These are phyloP conservation scores for Drosophila falleni DNA, from an alignment of 2,888 invertebrate genomes.

Conservation along the genomic window DNA sequence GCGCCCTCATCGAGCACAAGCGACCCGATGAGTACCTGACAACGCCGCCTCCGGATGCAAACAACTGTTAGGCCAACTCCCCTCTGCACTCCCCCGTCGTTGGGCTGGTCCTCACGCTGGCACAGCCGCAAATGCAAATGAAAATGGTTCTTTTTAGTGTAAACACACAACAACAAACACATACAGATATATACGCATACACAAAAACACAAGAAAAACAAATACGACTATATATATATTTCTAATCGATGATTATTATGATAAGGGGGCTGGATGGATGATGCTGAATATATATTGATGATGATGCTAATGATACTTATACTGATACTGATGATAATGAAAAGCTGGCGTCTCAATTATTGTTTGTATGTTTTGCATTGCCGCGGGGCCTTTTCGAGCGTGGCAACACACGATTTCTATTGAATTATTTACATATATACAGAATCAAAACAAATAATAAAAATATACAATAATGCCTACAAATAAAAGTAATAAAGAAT, in stretches of 20 bases:
- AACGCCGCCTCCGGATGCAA: slow-evolving; percentile 94
- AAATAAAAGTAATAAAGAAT: slow-evolving; percentile 31
- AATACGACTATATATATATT: slow-evolving; percentile 8
- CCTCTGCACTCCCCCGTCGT: neutral
- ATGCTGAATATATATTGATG: slow-evolving; percentile 27
- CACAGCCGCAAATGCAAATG: slow-evolving; percentile 23
- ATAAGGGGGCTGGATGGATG: slow-evolving; percentile 47
- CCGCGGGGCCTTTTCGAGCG: slow-evolving; percentile 23
- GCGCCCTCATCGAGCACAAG: slow-evolving; percentile 96
- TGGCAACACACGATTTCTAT: slow-evolving; percentile 51
- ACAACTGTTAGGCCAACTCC: slow-evolving; percentile 90
- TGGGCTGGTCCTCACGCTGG: slow-evolving; percentile 61
- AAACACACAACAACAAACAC: slow-evolving; percentile 30
- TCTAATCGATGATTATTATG: slow-evolving; percentile 42
- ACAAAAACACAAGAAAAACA: slow-evolving; percentile 21
- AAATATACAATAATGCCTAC: slow-evolving; percentile 43
- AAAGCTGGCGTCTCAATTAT: slow-evolving; percentile 20
- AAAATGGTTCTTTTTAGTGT: slow-evolving; percentile 48
- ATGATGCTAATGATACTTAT: slow-evolving; percentile 20
- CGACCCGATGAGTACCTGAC: slow-evolving; percentile 95
- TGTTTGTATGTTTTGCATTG: slow-evolving; percentile 31
- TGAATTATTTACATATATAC: slow-evolving; percentile 37
- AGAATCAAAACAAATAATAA: slow-evolving; percentile 18
- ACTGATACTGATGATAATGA: slow-evolving; percentile 16
- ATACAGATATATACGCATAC: slow-evolving; percentile 20